Base-by-base conservation (phyloP, 2,113 vertebrate species). In the Arvicanthis niloticus region DNA sequence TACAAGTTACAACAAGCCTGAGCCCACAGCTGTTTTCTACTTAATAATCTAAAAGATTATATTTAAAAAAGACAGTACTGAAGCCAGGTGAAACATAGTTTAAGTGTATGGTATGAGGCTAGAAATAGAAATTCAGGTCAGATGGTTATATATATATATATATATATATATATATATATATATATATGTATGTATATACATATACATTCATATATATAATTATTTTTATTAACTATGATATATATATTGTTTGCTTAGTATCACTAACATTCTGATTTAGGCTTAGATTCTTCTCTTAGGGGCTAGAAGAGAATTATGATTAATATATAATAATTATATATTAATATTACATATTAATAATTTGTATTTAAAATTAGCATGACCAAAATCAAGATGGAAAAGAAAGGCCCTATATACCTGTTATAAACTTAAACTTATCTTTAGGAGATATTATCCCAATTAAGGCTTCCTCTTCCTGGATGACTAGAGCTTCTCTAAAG, bases 1-100 rank as follows among this genome's bases (percentile, higher is more conserved):
- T 22, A 5, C 11, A 12, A 24, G 45, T 40, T 22, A 5, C 45
- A 0, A 2, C 3, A 37, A 78, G 4, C 7, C 4, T 56, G 53
- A 62, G 2, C 16, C 29, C 16, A 3, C 2, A 21, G 13, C 48
- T 48, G 10, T 0, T 22, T 77, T 91, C 92, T n/a, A 84, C 37
- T 16, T 68, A 81, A n/a, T 40, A 24, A 77, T 51, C 19, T 51
- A 51, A 48, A 42, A 22, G 40, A 11, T 77, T 70, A 4, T 40
- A 67, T 72, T 89, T n/a, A 15, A 53, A 60, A 60, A 56, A 37
- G 22, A 85, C 2, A 67, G 24, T 4, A n/a, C 2, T 6, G 15
- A 40, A 42, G 56, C 7, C 11, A 53, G 21, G 11, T 73, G 19
- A 29, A 7, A 53, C 40, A 7, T 53, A 17, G 2, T 21, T 68